Evolutionary conservation across 2,888 invertebrate species (phyloP), one percentile per base, ranked within the genome.

Genomic region (Cryptophagus acutangulus): DNA sequence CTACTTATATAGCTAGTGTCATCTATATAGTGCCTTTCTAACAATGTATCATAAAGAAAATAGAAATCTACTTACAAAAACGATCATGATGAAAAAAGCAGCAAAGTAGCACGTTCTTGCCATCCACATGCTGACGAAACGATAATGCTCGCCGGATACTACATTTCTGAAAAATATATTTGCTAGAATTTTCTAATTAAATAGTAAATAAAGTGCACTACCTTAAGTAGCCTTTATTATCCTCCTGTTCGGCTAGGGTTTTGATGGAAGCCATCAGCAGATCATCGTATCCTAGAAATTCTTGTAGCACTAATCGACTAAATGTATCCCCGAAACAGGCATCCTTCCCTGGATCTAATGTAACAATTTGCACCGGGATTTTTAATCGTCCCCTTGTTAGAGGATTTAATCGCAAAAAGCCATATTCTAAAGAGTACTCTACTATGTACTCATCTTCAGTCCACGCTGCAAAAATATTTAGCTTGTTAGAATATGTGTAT

Each of bases 71-170:
- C 96, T 90, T 78, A 97, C 97, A 76, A 99, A 99, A 9, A 97
- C 81, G 12, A 99, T 77, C 99, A 99, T 99, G 43, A 97, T 91
- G 72, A 93, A 86, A 63, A 93, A 88, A 1, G 99, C 96, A 6
- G 93, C 90, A 36, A 97, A 77, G 69, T 99, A 99, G 0, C 94
- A 92, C 47, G 87, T 88, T 60, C 93, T 82, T 1, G 94, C 89
- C 73, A 94, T 93, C 87, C 93, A 87, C 84, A 94, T 89, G 55
- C 89, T 91, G 35, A 99, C 95, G 71, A 99, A 99, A 44, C 95
- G 84, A 70, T 94, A 99, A 68, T 97, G 96, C 65, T 97, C 97
- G 9, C 97, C 96, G 9, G 95, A 95, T 40, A 96, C 89, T 33
- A 99, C 93, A 71, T 99, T 97, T 59, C 96, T 90, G 67, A 3